A percentile compares a stretch with the other conserved stretches of the same genome.
Evolutionary conservation across 2,888 invertebrate species (phyloP).

Genomic region (Agriopis leucophaearia): DNA sequence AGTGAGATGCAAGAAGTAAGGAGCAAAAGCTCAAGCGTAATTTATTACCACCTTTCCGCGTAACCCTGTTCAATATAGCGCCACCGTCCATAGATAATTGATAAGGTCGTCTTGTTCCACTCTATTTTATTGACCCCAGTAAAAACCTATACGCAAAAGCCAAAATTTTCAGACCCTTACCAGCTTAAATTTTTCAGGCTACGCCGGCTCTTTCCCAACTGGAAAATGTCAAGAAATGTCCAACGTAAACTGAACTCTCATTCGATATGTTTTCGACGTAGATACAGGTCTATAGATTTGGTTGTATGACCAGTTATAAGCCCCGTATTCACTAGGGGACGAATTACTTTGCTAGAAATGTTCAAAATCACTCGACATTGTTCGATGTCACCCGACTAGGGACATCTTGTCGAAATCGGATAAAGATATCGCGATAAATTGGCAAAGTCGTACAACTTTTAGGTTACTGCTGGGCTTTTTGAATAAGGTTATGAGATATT

Average conservation of each 20-base stretch:
- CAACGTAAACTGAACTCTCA: conserved; percentile 14
- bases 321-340: conserved; percentile 24
- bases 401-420: too few relatives aligned
- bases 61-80: too few relatives aligned
- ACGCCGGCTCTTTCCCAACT: conserved; percentile 21
- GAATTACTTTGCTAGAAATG: too few relatives aligned
- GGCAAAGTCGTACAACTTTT: too few relatives aligned
- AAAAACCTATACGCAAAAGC: conserved; percentile 52
- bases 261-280: neutral
- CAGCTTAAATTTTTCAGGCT: conserved; percentile 5
- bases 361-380: too few relatives aligned
- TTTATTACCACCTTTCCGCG: too few relatives aligned
- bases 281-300: conserved; percentile 14
- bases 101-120: conserved; percentile 77
- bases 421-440: too few relatives aligned
- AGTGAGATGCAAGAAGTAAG: too few relatives aligned
- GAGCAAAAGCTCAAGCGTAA: too few relatives aligned
- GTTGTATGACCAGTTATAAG: conserved; percentile 20
- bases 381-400: too few relatives aligned
- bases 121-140: conserved; percentile 73
- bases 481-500: too few relatives aligned
- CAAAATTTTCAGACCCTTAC: conserved; percentile 43
- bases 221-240: conserved; percentile 7
- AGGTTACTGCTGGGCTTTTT: too few relatives aligned
- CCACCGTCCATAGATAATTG: conserved; percentile 65